These are phyloP conservation scores for Micrasema minimum DNA, from an alignment of 1,140 invertebrate species.

Conservation along the genomic window DNA sequence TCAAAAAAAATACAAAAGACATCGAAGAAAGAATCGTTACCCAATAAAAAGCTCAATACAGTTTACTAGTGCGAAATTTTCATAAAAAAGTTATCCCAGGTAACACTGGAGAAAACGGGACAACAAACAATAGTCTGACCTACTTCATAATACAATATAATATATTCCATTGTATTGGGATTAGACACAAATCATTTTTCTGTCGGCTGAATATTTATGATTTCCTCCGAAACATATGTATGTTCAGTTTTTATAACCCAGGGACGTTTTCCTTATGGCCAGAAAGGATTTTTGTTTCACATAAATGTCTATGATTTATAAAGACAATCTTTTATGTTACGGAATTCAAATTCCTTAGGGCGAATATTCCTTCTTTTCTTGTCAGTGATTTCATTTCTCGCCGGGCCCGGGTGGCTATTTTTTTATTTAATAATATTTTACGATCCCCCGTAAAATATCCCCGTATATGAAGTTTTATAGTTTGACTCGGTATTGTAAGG, in stretches of 20 bases:
- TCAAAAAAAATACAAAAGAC: no score
- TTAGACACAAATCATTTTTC: constrained; percentile 32
- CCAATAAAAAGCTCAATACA: no score
- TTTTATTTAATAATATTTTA: constrained; percentile 42
- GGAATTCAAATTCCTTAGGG: constrained; percentile 37
- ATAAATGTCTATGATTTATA: constrained; percentile 41
- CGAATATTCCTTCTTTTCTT: constrained; percentile 32
- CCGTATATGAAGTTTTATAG: constrained; percentile 26
- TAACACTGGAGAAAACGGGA: no score
- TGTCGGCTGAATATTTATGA: constrained; percentile 21
- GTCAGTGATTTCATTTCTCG: constrained; percentile 37
- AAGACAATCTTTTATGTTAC: constrained; percentile 37
- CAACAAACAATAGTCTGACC: neutral
- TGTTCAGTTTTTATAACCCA: constrained; percentile 26
- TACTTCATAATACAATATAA: neutral
- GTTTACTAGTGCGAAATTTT: no score
- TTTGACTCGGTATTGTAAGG: constrained; percentile 32
- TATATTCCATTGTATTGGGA: constrained; percentile 26
- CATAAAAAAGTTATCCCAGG: no score
- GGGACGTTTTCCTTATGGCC: constrained; percentile 14
- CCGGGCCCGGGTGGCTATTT: constrained; percentile 1
- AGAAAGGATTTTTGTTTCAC: constrained; percentile 40
- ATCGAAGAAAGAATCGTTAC: no score
- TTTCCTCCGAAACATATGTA: constrained; percentile 25
- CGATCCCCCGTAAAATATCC: constrained; percentile 31